Conservation (phyloP, 2,797 vertebrate genomes). For the Poeciliopsis presidionis region DNA sequence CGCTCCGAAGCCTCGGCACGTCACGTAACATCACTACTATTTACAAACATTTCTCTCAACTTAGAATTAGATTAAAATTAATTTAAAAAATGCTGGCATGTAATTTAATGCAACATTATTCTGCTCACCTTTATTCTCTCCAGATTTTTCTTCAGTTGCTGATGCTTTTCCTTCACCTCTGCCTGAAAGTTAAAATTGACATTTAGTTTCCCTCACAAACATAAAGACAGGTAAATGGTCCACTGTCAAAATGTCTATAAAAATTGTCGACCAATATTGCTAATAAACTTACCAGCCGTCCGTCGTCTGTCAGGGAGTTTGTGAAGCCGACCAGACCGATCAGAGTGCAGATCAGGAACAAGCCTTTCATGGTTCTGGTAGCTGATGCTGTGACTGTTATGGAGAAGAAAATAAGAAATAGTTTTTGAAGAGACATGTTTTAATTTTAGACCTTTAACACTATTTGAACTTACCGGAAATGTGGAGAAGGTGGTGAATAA, state of each 20-base stretch:
- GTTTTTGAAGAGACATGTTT: background rate
- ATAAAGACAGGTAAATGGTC: background rate
- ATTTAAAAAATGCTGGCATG: too few relatives aligned
- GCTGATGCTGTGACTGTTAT: constrained; percentile 24
- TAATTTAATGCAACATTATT: too few relatives aligned
- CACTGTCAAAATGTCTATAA: background rate
- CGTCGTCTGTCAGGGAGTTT: rapidly evolving
- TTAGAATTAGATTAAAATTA: too few relatives aligned
- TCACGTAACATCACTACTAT: too few relatives aligned
- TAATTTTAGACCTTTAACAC: background rate
- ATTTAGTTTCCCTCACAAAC: background rate
- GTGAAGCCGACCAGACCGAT: constrained; percentile 22
- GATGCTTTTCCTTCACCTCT: background rate
- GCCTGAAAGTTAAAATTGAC: background rate
- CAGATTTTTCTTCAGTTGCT: rapidly evolving
- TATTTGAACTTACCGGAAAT: background rate
- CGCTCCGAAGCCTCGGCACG: too few relatives aligned
- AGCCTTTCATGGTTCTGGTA: constrained; percentile 15
- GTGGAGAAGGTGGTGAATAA: background rate
- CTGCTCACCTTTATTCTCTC: background rate
- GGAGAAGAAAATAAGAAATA: background rate
- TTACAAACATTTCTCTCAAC: too few relatives aligned
- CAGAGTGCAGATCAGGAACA: constrained; percentile 22
- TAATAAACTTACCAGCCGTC: constrained; percentile 7
- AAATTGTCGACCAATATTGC: background rate